Evolutionary conservation across 2,888 invertebrate species (phyloP).

Genomic region (Alloscopus bannaensis): DNA sequence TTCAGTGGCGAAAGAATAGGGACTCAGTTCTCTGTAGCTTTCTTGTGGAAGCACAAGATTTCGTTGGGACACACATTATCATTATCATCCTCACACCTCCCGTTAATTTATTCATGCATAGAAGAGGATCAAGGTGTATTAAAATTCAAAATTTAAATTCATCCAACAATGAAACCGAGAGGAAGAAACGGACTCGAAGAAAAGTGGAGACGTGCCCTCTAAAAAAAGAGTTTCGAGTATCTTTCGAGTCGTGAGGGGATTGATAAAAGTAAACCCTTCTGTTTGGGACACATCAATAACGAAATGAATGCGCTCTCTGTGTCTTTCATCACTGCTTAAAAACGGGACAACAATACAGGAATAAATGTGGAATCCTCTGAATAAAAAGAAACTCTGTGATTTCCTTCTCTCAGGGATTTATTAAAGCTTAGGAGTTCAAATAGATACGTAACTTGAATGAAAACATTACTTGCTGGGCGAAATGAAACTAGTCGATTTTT

Average conservation of each 20-base stretch:
- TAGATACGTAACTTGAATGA: too few relatives aligned
- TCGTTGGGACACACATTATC: not conserved
- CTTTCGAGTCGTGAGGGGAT: not conserved
- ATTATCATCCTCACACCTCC: not conserved
- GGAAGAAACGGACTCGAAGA: not conserved
- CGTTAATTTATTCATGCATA: constrained; percentile 28
- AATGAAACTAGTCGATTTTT: too few relatives aligned
- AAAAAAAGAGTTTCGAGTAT: not conserved
- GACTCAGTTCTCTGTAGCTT: not conserved
- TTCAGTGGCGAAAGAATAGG: not conserved
- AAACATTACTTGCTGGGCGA: too few relatives aligned
- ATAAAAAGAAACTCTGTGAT: too few relatives aligned
- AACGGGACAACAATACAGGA: too few relatives aligned
- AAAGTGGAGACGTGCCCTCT: not conserved
- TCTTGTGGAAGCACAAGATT: too few relatives aligned
- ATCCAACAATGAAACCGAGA: constrained; percentile 6
- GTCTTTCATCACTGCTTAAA: not conserved
- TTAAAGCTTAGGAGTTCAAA: too few relatives aligned
- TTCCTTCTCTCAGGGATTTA: too few relatives aligned
- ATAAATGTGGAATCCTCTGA: too few relatives aligned
- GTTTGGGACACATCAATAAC: not conserved
- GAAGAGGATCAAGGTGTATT: constrained; percentile 66
- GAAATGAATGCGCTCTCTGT: not conserved
- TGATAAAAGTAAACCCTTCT: not conserved
- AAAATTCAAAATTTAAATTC: constrained; percentile 47